Evolutionary conservation across 2,797 vertebrate species (phyloP), one percentile per base, ranked within the genome.

Genomic region (Cirrhinus mrigala): DNA sequence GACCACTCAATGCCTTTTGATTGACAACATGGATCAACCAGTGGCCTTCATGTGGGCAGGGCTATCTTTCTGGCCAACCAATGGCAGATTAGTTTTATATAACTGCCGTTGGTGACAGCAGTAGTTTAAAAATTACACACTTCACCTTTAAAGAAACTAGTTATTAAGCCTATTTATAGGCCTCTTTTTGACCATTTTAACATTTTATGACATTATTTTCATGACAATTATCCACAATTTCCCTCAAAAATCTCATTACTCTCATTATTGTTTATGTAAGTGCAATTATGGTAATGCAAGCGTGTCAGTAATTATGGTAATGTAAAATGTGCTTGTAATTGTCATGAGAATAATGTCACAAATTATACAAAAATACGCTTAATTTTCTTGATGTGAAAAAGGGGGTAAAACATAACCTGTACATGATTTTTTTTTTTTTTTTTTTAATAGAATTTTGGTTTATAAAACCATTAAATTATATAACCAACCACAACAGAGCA

Each of bases 221-320:
- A 77, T 60, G 54, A 78, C 75, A 40, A 40, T 77, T 60, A 78
- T 78, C 54, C 54, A 44, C 33, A 60, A 60, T 78, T 77, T 78
- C 33, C 33, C 74, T 56, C 29, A 6, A n/a, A 76, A 76, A 76
- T 56, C 27, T 37, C 16, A 74, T 73, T 20, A 14, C 16, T 54
- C 12, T 58, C 22, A 58, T 40, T 58, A 77, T 12, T 77, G 33
- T 77, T 60, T 77, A 60, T 77, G 33, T 77, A 58, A 40, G 22
- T 40, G 33, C 33, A 60, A 77, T 24, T 77, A 60, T 18, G 75
- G 12, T 40, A 56, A 76, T 76, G 29, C n/a, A 18, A 16, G 52
- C 7, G 1, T 60, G 33, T 77, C 33, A 44, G 54, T 44, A 16
- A 77, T 58, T 40, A 58, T 1, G 33, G 52, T 77, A 44, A n/a